Conservation (phyloP, 2,888 invertebrate species). For the Molorchus minor region DNA sequence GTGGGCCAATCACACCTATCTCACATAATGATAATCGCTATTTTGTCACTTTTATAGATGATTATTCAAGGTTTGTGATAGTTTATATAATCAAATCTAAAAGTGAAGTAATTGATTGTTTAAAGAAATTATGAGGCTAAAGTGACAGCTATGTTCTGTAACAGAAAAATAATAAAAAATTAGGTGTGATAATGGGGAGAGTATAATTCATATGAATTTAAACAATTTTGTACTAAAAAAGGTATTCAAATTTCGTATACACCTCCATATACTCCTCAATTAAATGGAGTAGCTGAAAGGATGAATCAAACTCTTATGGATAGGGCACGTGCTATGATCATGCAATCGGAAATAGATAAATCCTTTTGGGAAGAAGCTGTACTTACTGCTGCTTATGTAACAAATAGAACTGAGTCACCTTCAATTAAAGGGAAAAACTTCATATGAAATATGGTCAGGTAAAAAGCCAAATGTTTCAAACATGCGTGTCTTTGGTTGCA, state of each 20-base stretch:
- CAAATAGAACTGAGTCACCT: conserved; percentile 15
- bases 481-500: conserved; percentile 17
- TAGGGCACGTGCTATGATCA: conserved; percentile 13
- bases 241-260: conserved; percentile 14
- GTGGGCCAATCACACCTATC: conserved; percentile 3
- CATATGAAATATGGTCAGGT: conserved; percentile 13
- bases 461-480: conserved; percentile 17
- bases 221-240: not conserved
- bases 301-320: conserved; percentile 18
- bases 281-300: conserved; percentile 17
- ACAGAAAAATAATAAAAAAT: conserved; percentile 20
- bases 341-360: conserved; percentile 23
- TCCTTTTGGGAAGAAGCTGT: conserved; percentile 23
- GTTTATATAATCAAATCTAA: conserved; percentile 31
- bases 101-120: conserved; percentile 27
- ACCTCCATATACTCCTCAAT: conserved; percentile 14
- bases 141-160: conserved; percentile 13
- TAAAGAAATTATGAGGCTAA: conserved; percentile 23
- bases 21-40: conserved; percentile 17
- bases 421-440: conserved; percentile 2
- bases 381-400: conserved; percentile 7
- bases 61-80: conserved; percentile 23
- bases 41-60: conserved; percentile 26
- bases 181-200: conserved; percentile 26
- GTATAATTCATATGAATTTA: conserved; percentile 10